phyloP scores from a whole-genome alignment of 2,888 invertebrate genomes.

The Apantesis nais region DNA sequence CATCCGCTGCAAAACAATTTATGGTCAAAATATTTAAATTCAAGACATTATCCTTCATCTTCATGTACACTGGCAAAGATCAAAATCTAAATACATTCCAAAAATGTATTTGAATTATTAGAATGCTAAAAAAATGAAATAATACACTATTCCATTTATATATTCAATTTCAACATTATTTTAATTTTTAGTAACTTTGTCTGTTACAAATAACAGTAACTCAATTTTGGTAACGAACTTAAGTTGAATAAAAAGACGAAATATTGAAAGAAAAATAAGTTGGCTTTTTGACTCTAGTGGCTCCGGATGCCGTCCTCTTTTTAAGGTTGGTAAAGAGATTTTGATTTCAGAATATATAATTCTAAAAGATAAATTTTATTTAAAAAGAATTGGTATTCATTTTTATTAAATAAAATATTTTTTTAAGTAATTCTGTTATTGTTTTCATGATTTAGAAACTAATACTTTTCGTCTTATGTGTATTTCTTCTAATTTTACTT shows the following conservation, averaged over 20 bases:
- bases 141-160: neutral
- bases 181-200: slow-evolving; percentile 20
- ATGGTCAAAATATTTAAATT: neutral
- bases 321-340: slow-evolving; percentile 2
- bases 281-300: neutral
- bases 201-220: slow-evolving; percentile 6
- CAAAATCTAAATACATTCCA: neutral
- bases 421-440: neutral
- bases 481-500: too few relatives aligned
- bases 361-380: neutral
- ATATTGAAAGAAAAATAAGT: slow-evolving; percentile 6
- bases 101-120: neutral
- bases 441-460: neutral
- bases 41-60: neutral
- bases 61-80: neutral
- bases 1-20: slow-evolving; percentile 75
- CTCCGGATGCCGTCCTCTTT: neutral
- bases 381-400: neutral
- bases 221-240: slow-evolving; percentile 16
- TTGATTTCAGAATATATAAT: slow-evolving; percentile 2
- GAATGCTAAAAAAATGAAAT: neutral
- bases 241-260: slow-evolving; percentile 7
- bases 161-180: neutral
- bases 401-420: neutral
- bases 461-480: neutral